These are phyloP conservation scores for Lithophane socia DNA, from an alignment of 2,888 invertebrate species.

Conservation along the genomic window DNA sequence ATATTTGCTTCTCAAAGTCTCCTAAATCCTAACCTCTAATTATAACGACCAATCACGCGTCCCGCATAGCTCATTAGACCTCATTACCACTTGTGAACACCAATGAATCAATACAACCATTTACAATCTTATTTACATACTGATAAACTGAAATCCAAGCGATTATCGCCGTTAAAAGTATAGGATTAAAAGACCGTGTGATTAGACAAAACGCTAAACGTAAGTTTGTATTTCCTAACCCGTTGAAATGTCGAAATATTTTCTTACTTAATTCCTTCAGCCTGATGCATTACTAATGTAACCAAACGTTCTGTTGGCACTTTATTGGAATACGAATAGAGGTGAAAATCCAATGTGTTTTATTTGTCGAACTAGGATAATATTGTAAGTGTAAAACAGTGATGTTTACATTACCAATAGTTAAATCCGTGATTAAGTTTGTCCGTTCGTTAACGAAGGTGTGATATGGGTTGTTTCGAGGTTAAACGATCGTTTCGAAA, in stretches of 20 bases:
- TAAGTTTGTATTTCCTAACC: conserved; percentile 50
- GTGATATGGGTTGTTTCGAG: conserved; percentile 68
- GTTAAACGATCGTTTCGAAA: conserved; percentile 71
- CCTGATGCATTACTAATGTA: conserved; percentile 42
- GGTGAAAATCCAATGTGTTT: conserved; percentile 51
- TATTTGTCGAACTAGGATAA: conserved; percentile 47
- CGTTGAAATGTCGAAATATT: conserved; percentile 69
- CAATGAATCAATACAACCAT: conserved; percentile 73
- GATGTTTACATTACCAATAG: conserved; percentile 73
- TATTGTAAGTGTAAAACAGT: conserved; percentile 62
- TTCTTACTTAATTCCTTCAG: conserved; percentile 67
- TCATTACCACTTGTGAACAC: conserved; percentile 73
- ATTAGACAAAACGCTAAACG: conserved; percentile 5
- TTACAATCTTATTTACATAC: conserved; percentile 49
- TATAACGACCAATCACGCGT: conserved; percentile 75
- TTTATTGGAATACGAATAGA: conserved; percentile 52
- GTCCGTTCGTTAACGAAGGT: conserved; percentile 67
- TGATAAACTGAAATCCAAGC: conserved; percentile 39
- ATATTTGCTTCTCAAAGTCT: conserved; percentile 52
- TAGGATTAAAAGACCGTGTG: conserved; percentile 13
- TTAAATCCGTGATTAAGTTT: conserved; percentile 76
- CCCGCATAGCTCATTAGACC: conserved; percentile 74
- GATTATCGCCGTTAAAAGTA: conserved; percentile 46
- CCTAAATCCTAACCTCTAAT: conserved; percentile 68
- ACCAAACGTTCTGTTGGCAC: conserved; percentile 36